phyloP scores from a whole-genome alignment of 2,113 vertebrate species.

The Seriola quinqueradiata region DNA sequence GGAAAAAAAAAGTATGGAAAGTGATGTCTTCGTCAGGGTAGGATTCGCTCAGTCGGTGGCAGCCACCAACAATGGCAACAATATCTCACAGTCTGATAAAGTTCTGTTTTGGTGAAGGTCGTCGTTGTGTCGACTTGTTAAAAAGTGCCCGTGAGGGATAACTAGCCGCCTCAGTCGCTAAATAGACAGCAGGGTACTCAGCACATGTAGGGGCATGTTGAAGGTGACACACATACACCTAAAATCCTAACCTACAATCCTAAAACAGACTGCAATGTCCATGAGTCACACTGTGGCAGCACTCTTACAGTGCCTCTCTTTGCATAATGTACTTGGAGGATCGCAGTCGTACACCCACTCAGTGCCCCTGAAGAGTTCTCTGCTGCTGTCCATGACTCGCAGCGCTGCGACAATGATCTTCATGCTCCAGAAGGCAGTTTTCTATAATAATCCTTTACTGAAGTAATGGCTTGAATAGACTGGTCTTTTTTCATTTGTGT shows the following conservation, averaged over 20 bases:
- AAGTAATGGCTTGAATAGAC: constrained; percentile 41
- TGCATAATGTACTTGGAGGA: constrained; percentile 56
- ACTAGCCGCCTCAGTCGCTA: not conserved
- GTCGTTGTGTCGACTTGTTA: constrained; percentile 4
- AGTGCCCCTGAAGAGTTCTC: constrained; percentile 33
- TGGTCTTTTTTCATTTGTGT: not conserved
- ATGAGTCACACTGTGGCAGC: constrained; percentile 40
- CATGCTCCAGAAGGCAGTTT: constrained; percentile 24
- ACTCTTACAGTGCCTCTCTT: constrained; percentile 29
- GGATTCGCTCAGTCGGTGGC: constrained; percentile 3
- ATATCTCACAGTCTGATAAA: not conserved
- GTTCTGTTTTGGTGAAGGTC: constrained; percentile 8
- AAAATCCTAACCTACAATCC: not conserved
- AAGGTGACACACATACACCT: constrained; percentile 20
- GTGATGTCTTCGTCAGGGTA: constrained; percentile 11
- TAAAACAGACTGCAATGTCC: constrained; percentile 20
- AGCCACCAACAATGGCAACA: not conserved
- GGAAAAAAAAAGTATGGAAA: not conserved
- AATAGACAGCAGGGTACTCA: not conserved
- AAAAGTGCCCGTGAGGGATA: constrained; percentile 2
- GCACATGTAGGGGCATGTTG: not conserved
- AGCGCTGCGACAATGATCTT: constrained; percentile 18
- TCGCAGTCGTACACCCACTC: constrained; percentile 41
- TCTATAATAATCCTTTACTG: constrained; percentile 17
- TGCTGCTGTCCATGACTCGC: constrained; percentile 47